Base-by-base conservation (phyloP, 2,888 invertebrate genomes). In the Dolomedes plantarius region DNA sequence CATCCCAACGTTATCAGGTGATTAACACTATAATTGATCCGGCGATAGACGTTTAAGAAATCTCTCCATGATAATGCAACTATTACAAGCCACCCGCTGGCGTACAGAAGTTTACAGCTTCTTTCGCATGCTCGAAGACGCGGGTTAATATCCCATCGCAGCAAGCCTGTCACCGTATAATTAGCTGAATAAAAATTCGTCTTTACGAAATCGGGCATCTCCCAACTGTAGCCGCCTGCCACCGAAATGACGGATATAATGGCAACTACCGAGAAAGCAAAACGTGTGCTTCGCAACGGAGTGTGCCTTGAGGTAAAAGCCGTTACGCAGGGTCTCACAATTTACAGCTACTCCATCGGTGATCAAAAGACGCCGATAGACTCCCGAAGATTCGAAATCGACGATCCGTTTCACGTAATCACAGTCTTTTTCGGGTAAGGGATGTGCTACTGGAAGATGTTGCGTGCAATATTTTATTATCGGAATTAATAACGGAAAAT, bases 401-500 rank as follows among this genome's bases (percentile, higher is more conserved):
- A 3, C 56, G 56, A 56, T 19, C 56, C 56, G 23, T 56, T 56
- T 56, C 56, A 23, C 23, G 29, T 78, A 78, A 78, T 78, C 39
- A 78, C 36, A 78, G 78, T 69, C 71, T 78, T n/a, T n/a, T n/a
- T 36, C 64, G n/a, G 1, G 50, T n/a, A 62, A 19, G 32, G 68
- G 29, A 68, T 23, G 46, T 67, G 67, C 39, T 50, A 69, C 68
- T 56, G 56, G 77, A 27, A 28, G 41, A 56, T 29, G 69, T 77
- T 56, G 77, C 77, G 77, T 77, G 77, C 68, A 32, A 56, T 71
- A 78, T 69, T 69, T 71, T 62, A 71, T 64, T 78, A 78, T 71
- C 36, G 62, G 78, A 71, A 78, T 78, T 78, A 78, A 78, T 78
- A 56, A 56, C 7, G 23, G 56, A 56, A 23, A 56, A 56, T 23